These are phyloP conservation scores for Plectrocnemia conspersa DNA, from an alignment of 1,140 invertebrate species.

Conservation along the genomic window DNA sequence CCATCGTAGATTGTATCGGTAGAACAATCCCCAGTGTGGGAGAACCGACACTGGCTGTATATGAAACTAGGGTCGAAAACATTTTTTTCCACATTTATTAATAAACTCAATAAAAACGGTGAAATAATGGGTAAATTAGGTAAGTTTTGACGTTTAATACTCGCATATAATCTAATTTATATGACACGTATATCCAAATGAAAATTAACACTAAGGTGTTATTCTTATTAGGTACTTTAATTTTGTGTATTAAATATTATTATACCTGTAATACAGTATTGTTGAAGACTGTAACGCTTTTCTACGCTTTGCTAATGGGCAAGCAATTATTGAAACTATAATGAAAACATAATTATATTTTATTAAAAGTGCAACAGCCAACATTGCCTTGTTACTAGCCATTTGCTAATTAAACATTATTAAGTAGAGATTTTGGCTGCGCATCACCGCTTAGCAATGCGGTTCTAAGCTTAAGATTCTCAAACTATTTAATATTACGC, in stretches of 20 bases:
- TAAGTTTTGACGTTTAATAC: too few relatives aligned
- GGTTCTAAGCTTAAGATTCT: background rate
- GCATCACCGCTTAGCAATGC: constrained; percentile 30
- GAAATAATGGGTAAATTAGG: too few relatives aligned
- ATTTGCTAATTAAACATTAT: constrained; percentile 36
- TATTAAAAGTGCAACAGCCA: constrained; percentile 20
- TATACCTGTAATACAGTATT: too few relatives aligned
- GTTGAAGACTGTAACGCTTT: too few relatives aligned
- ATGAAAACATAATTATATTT: constrained; percentile 23
- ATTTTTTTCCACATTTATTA: too few relatives aligned
- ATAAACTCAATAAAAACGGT: too few relatives aligned
- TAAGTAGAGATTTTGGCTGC: constrained; percentile 33
- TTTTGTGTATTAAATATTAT: too few relatives aligned
- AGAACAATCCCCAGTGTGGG: constrained; percentile 6
- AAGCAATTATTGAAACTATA: constrained; percentile 9
- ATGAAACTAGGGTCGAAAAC: too few relatives aligned
- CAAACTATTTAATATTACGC: constrained; percentile 22
- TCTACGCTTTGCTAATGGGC: constrained; percentile 15
- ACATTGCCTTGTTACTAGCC: constrained; percentile 29
- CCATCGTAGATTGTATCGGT: constrained; percentile 30
- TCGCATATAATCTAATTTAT: too few relatives aligned
- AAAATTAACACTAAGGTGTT: too few relatives aligned
- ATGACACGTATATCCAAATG: too few relatives aligned
- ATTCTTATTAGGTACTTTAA: too few relatives aligned
- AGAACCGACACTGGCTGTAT: constrained; percentile 8